These are phyloP conservation scores for Colinus virginianus DNA, from an alignment of 2,113 vertebrate species.

Conservation along the genomic window DNA sequence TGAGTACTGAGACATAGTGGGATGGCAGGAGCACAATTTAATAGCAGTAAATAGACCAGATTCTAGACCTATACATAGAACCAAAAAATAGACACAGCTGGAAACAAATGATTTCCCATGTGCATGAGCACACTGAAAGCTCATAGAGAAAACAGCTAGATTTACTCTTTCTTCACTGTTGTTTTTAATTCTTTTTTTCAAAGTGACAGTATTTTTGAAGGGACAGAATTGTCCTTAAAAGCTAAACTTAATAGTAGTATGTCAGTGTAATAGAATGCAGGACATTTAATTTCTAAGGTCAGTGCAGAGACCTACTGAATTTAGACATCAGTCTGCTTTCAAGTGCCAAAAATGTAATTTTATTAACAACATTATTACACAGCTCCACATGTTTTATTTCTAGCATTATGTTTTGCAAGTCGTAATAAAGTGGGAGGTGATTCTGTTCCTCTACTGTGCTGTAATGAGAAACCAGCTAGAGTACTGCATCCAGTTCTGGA, in stretches of 20 bases:
- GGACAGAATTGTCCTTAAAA: background rate
- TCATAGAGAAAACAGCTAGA: background rate
- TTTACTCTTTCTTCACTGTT: background rate
- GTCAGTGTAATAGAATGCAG: background rate
- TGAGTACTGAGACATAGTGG: background rate
- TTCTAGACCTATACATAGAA: slow-evolving; percentile 55
- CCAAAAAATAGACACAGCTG: background rate
- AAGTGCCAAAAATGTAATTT: background rate
- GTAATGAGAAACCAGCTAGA: no score
- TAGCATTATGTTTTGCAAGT: background rate
- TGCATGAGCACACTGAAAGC: background rate
- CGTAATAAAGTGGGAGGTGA: background rate
- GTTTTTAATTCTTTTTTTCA: background rate
- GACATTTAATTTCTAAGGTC: background rate
- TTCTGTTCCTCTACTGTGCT: no score
- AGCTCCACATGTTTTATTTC: background rate
- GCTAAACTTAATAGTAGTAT: background rate
- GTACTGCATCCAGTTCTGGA: no score
- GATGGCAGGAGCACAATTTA: slow-evolving; percentile 7
- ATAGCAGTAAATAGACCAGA: background rate
- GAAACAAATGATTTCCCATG: background rate
- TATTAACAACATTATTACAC: background rate
- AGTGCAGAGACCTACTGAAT: background rate
- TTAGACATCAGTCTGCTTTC: slow-evolving; percentile 24
- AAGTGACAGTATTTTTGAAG: background rate